Evolutionary conservation across 1,140 invertebrate species (phyloP).

Genomic region (Drosophila erecta): DNA sequence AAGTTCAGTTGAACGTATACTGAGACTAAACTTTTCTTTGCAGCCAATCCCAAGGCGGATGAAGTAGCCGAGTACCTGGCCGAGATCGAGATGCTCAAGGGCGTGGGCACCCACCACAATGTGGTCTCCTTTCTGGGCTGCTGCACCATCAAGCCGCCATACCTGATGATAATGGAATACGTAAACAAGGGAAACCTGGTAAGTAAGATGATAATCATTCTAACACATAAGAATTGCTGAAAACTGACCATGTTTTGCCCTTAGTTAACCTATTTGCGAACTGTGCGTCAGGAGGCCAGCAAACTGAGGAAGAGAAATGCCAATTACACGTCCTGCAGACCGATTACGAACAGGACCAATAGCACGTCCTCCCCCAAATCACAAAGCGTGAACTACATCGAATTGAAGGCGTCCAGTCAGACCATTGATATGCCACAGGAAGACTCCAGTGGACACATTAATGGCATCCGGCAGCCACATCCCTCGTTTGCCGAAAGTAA

Average conservation of each 20-base stretch:
- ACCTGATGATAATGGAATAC: constrained; percentile 92
- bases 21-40: background rate
- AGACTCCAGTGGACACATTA: background rate
- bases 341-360: constrained; percentile 5
- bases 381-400: constrained; percentile 67
- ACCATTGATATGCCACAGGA: constrained; percentile 13
- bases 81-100: constrained; percentile 93
- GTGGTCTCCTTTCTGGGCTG: constrained; percentile 92
- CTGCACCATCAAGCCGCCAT: constrained; percentile 89
- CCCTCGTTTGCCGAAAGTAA: constrained; percentile 71
- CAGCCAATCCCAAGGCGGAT: constrained; percentile 85
- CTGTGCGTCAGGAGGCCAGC: constrained; percentile 56
- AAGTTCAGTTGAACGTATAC: background rate
- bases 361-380: constrained; percentile 8
- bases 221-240: too few species aligned
- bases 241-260: background rate
- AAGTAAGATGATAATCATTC: background rate
- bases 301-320: constrained; percentile 53
- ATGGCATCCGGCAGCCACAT: constrained; percentile 16
- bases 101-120: constrained; percentile 90
- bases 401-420: constrained; percentile 63
- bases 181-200: constrained; percentile 92
- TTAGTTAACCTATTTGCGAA: constrained; percentile 67
- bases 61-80: constrained; percentile 88
- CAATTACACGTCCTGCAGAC: constrained; percentile 47